Base-by-base conservation (phyloP, 2,888 invertebrate genomes). In the Nemotelus pantherinus region DNA sequence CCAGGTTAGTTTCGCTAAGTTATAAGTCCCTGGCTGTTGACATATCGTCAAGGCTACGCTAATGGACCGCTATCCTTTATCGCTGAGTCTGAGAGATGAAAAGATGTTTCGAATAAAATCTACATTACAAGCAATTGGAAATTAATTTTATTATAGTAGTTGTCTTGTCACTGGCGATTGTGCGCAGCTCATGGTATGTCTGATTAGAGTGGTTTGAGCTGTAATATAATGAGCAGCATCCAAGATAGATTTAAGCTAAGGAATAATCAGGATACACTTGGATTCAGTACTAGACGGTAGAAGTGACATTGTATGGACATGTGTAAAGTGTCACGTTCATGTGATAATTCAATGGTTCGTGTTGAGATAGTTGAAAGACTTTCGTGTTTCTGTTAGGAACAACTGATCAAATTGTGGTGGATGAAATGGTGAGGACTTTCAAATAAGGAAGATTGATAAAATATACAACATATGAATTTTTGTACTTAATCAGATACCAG, bases 71-170 rank as follows among this genome's bases (percentile, higher is more conserved):
- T 25, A 25, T 25, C 25, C 25, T 25, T 25, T 25, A 25, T 25
- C 25, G 25, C 25, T 25, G 25, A 25, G 25, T 25, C 25, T 25
- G 25, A 25, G 25, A 25, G 55, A n/a, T 55, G 10, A n/a, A 55
- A 25, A 50, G 43, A 6, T 9, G 70, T 39, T 58, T 57, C 50
- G 60, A 48, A 63, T 50, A 48, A 25, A 25, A 25, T 25, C 25
- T 25, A 25, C 25, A 25, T 25, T 63, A 74, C 48, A 48, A 60
- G 60, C 74, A 60, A 60, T 63, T 63, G 48, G 9, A 63, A 60
- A 60, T 74, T 74, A 74, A 74, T 60, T 74, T 74, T 74, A 74
- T 74, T 74, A 60, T 63, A 74, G 60, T 63, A 70, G 70, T 70
- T 70, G 70, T 70, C 70, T 70, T 70, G 70, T 70, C 70, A 70